Evolutionary conservation across 2,888 invertebrate species (phyloP).

Genomic region (Schizaphis graminum): DNA sequence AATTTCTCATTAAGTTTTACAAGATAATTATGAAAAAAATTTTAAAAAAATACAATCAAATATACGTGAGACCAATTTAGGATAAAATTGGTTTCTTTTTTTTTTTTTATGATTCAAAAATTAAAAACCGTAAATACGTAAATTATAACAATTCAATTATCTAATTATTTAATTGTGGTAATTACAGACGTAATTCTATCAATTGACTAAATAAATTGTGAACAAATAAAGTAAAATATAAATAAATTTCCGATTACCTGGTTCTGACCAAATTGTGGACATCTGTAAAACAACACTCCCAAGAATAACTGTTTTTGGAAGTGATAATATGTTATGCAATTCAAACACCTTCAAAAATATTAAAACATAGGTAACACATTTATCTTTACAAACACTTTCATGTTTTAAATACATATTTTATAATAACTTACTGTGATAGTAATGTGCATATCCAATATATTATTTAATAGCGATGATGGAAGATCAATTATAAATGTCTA

Average conservation of each 20-base stretch:
- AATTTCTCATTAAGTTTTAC: neutral
- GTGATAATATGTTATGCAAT: slow-evolving; percentile 1
- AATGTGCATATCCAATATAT: neutral
- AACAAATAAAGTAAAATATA: neutral
- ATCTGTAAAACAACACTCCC: slow-evolving; percentile 35
- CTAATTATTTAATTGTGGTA: too few species aligned
- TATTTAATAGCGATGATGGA: slow-evolving; percentile 16
- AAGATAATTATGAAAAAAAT: neutral
- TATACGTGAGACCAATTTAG: too few species aligned
- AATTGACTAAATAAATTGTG: neutral
- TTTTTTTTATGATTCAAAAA: too few species aligned
- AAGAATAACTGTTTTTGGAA: slow-evolving; percentile 22
- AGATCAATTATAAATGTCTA: slow-evolving; percentile 57
- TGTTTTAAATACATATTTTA: neutral
- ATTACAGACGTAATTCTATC: neutral
- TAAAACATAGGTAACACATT: neutral
- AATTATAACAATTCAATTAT: too few species aligned
- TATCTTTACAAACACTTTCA: neutral
- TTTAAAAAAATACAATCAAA: neutral
- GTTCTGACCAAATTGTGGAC: slow-evolving; percentile 56
- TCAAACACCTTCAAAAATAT: slow-evolving; percentile 44
- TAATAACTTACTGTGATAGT: slow-evolving; percentile 42
- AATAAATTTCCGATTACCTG: slow-evolving; percentile 16
- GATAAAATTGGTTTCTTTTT: too few species aligned
- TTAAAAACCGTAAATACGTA: too few species aligned